Evolutionary conservation across 2,888 invertebrate genomes (phyloP), one percentile per base, ranked within the genome.

Genomic region (Hirtodrosophila histrioides): DNA sequence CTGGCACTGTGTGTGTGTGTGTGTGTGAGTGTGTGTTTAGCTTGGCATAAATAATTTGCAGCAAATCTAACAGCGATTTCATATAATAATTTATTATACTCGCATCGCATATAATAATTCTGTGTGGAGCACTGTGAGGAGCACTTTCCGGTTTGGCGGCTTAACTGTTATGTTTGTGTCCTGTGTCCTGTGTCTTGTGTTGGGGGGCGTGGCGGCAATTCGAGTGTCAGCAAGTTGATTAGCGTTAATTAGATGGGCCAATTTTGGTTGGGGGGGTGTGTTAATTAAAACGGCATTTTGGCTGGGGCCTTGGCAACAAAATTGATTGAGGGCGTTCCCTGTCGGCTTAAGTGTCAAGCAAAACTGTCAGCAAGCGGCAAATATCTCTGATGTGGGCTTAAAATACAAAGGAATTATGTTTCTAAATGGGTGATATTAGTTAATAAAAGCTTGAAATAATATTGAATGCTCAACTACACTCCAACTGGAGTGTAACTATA

Each of bases 171-270:
- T 73, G 44, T 55, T 46, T 64, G 10, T 51, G 36, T 53, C 39
- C 45, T 57, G n/a, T 9, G 40, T 41, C 5, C 39, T 24, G n/a
- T 17, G 17, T 17, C 17, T 17, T 17, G 29, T 40, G 29, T 17
- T 27, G 10, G 10, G 9, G 45, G 50, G 35, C 12, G 27, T 37
- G 64, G 46, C 48, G 36, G 46, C 69, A 54, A 69, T 65, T 69
- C 57, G 70, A 75, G 75, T 74, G 75, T 75, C 71, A 67, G 63
- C 71, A 67, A 80, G 65, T 83, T 80, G 79, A 83, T 80, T 83
- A 80, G 75, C 75, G 66, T 77, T 80, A 80, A 80, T 80, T 80
- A 77, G 78, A 60, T 62, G 68, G 71, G 60, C 63, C 49, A 37
- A 45, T 37, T 36, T 43, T 31, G 8, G 17, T 29, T 43, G 5